Base-by-base conservation (phyloP, 2,888 invertebrate species). In the Tetranychus piercei region DNA sequence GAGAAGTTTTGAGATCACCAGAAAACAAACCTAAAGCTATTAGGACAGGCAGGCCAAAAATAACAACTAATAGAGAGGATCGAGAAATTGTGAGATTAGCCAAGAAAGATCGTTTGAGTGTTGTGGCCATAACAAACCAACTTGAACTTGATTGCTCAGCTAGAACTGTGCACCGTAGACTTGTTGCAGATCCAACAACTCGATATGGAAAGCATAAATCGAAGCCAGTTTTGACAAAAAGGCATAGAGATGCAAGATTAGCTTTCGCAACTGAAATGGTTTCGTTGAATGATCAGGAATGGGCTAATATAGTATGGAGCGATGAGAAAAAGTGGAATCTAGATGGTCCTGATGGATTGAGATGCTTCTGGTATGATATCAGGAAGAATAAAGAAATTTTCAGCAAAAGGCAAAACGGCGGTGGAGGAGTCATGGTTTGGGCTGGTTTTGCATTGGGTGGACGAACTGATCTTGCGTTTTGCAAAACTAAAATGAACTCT, bases 241-340 rank as follows among this genome's bases (percentile, higher is more conserved):
- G 45, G 15, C 45, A 45, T 15, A 45, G 1, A 45, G 45, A 11
- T 2, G 15, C 8, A 11, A 8, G 45, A 11, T 45, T 45, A 5
- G 45, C 45, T 45, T 45, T 45, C 5, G 45, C 45, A 11, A 45
- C 8, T 11, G 45, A 45, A 5, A 11, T 8, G 8, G 45, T 45
- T 45, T 45, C 9, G 1, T 45, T 45, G 8, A 45, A 8, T 11
- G 9, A 8, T 11, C 3, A 45, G 15, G 15, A 45, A 45, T 45
- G 45, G 45, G 45, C 45, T 11, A 11, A 8, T 1, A 45, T 45
- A 45, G 15, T 45, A 45, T 45, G 8, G 8, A 45, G 45, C 6
- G 69, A 67, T 67, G 69, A 67, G 69, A 67, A 67, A n/a, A 67
- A 67, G 23, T 67, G 20, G 20, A 67, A 67, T n/a, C 4, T 67